Conservation (phyloP, 2,888 invertebrate genomes). For the Cepaea hortensis region DNA sequence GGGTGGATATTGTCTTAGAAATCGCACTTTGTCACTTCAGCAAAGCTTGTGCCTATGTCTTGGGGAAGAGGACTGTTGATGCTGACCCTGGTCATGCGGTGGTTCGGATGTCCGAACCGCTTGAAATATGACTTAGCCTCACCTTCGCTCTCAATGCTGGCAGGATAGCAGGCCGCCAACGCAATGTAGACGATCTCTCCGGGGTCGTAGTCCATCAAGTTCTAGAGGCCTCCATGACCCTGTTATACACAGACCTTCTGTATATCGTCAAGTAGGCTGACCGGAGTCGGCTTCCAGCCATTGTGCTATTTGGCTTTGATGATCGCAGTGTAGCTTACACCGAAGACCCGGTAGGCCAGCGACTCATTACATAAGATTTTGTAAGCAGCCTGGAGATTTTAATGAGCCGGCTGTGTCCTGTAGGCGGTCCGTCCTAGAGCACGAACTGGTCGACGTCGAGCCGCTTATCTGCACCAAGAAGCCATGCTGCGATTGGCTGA, state of each 20-base stretch:
- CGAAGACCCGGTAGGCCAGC: background rate
- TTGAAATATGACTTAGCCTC: background rate
- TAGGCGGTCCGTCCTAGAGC: background rate
- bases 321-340: background rate
- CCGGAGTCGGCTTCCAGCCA: background rate
- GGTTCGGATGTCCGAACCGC: background rate
- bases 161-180: background rate
- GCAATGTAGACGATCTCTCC: background rate
- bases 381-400: background rate
- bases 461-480: background rate
- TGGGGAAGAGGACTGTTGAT: background rate
- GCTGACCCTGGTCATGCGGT: conserved; percentile 2
- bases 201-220: background rate
- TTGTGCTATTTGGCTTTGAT: background rate
- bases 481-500: conserved; percentile 2
- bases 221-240: conserved; percentile 1
- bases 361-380: background rate
- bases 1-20: background rate
- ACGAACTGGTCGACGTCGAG: conserved; percentile 11
- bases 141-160: background rate
- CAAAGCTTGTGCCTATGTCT: background rate
- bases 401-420: background rate
- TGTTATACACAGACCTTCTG: background rate
- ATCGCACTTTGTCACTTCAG: background rate
- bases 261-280: background rate